Evolutionary conservation across 2,888 invertebrate genomes (phyloP).

Genomic region (Formica aserva): DNA sequence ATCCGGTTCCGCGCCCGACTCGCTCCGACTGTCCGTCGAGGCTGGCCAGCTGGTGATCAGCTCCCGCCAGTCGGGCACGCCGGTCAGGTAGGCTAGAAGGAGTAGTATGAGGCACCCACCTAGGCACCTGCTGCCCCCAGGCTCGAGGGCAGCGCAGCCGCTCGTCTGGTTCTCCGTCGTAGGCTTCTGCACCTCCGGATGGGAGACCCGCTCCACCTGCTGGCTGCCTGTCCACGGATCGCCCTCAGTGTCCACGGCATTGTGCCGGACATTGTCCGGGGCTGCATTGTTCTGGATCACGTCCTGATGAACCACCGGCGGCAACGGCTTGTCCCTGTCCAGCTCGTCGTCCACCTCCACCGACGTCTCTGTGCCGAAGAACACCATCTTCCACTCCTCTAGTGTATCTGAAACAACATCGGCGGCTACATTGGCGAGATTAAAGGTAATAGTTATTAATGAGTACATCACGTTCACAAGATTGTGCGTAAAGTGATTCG

Average conservation of each 20-base stretch:
- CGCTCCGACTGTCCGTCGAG: constrained; percentile 46
- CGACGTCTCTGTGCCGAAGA: constrained; percentile 91
- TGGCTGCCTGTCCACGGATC: constrained; percentile 83
- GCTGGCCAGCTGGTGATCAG: constrained; percentile 61
- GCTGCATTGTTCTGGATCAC: constrained; percentile 69
- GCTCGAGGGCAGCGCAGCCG: constrained; percentile 77
- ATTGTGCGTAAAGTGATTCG: neutral
- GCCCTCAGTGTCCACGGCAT: constrained; percentile 78
- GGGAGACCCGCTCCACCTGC: constrained; percentile 81
- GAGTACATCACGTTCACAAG: neutral
- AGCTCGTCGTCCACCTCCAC: constrained; percentile 83
- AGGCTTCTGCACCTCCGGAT: constrained; percentile 82
- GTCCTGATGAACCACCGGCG: constrained; percentile 66
- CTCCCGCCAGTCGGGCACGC: constrained; percentile 61
- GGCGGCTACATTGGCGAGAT: neutral
- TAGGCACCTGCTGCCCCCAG: constrained; percentile 80
- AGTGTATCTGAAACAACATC: constrained; percentile 84
- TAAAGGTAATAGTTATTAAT: neutral
- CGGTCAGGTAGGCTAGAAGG: constrained; percentile 77
- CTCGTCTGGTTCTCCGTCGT: constrained; percentile 82
- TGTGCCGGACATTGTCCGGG: constrained; percentile 72
- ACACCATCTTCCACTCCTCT: constrained; percentile 93
- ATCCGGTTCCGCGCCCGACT: constrained; percentile 29
- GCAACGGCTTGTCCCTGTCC: constrained; percentile 77
- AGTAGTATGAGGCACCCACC: constrained; percentile 84